Evolutionary conservation across 35 echinoderm and acorn worm genomes (phyloP), one percentile per base, ranked within the genome.

Genomic region (Lytechinus variegatus): DNA sequence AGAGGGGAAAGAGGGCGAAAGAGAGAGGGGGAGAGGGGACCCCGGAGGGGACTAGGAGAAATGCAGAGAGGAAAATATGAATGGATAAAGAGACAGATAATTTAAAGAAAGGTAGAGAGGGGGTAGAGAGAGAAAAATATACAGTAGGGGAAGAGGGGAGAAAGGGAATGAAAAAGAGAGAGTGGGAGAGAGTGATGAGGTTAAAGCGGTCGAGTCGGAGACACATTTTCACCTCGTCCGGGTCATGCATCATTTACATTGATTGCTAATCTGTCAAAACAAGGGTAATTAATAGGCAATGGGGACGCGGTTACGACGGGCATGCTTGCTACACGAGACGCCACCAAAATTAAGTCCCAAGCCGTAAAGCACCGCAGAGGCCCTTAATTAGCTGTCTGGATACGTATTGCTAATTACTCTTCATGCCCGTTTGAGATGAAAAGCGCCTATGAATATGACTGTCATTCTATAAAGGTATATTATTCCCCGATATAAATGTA

Each of bases 211-310:
- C 16, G 88, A 90, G 88, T 8, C 52, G 88, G 88, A 90, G 88
- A 90, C 88, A 54, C 29, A 90, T 90, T 44, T 44, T 52, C 88
- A 90, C 29, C 88, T 90, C 88, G 88, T 54, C n/a, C 27, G 88
- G 92, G 92, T 93, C 92, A 93, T 93, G 92, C 92, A 93, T 93
- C 92, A 93, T 93, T 93, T 93, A 93, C 92, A 93, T 27, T 93
- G 92, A 93, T 93, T 93, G 92, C 92, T 93, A 55, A 56, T 55
- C 92, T 93, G 92, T 93, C 92, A 93, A 93, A 93, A 93, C 92
- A 93, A 93, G 92, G 52, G 92, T 93, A 93, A 93, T 93, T 93
- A 93, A 93, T 93, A 93, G 92, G 92, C 92, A 27, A 55, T 93
- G 53, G 52, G 92, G 92, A 93, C 55, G 88, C 92, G 92, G 27